These are phyloP conservation scores for Hydra vulgaris DNA, from an alignment of 30 jellyfish, hydroid and myxozoan genomes.

Conservation along the genomic window DNA sequence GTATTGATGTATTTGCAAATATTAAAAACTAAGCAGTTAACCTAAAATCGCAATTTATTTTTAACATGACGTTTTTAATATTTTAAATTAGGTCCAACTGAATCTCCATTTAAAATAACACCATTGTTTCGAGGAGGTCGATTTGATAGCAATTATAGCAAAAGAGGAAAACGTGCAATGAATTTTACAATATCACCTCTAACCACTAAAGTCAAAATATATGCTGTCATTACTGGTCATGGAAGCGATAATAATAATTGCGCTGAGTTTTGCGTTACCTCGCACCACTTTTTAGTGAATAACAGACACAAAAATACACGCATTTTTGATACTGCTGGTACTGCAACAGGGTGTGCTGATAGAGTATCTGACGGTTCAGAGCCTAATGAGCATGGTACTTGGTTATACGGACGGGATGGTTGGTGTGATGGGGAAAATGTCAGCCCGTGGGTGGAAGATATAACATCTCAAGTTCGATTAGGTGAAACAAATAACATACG, in stretches of 20 bases:
- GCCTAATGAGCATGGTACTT: slow-evolving; percentile 97
- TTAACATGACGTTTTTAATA: too few species aligned
- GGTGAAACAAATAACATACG: slow-evolving; percentile 40
- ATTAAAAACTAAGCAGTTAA: too few species aligned
- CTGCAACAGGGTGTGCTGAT: slow-evolving; percentile 97
- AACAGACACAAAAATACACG: slow-evolving; percentile 59
- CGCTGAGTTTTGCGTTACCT: slow-evolving; percentile 96
- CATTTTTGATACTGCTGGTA: slow-evolving; percentile 87
- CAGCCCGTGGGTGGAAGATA: slow-evolving; percentile 93
- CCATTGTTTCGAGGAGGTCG: slow-evolving; percentile 77
- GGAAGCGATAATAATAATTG: slow-evolving; percentile 96
- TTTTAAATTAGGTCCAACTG: slow-evolving; percentile 14
- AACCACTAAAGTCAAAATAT: slow-evolving; percentile 49
- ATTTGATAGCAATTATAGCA: slow-evolving; percentile 68
- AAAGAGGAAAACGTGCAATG: slow-evolving; percentile 36
- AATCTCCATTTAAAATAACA: slow-evolving; percentile 50
- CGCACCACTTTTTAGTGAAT: slow-evolving; percentile 69
- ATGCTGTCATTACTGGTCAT: slow-evolving; percentile 89
- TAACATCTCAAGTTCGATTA: slow-evolving; percentile 63
- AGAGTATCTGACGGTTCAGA: slow-evolving; percentile 80
- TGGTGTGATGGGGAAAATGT: slow-evolving; percentile 99
- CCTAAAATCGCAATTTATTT: neutral
- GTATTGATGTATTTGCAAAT: too few species aligned
- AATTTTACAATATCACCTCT: slow-evolving; percentile 53
- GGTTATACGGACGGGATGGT: slow-evolving; percentile 98